phyloP scores from a whole-genome alignment of 2,113 vertebrate genomes.

The Saccopteryx leptura region DNA sequence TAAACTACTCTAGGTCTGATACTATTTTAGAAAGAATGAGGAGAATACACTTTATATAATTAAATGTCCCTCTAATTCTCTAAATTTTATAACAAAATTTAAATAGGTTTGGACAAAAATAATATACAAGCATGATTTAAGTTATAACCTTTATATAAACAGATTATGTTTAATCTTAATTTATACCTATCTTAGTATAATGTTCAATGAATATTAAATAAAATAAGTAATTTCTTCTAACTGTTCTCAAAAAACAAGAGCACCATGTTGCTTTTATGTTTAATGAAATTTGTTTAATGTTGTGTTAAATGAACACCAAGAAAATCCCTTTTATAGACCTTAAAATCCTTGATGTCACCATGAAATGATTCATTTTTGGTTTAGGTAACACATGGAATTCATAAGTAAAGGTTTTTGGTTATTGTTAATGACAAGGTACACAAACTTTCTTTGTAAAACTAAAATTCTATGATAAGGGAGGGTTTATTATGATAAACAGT shows the following conservation, averaged over 20 bases:
- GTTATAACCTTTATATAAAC: background rate
- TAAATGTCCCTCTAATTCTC: background rate
- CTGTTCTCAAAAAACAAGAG: background rate
- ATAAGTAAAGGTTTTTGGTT: background rate
- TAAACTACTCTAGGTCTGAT: background rate
- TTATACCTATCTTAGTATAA: background rate
- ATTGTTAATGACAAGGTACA: background rate
- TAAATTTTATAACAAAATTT: background rate
- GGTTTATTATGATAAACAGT: background rate
- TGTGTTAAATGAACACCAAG: background rate
- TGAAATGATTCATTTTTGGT: background rate
- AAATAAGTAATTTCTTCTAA: background rate
- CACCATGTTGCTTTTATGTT: background rate
- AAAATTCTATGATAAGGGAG: background rate
- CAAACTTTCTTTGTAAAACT: background rate
- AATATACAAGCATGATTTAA: background rate
- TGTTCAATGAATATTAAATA: background rate
- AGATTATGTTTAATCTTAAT: background rate
- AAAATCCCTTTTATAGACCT: background rate
- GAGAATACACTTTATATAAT: constrained; percentile 30
- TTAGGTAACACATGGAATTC: constrained; percentile 11
- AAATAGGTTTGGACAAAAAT: background rate
- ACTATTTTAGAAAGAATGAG: background rate
- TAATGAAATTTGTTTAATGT: background rate
- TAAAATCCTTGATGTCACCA: background rate